A percentile compares a stretch with the other conserved stretches of the same genome.
Evolutionary conservation across 2,888 invertebrate species (phyloP).

Genomic region (Amblyjoppa proteus): DNA sequence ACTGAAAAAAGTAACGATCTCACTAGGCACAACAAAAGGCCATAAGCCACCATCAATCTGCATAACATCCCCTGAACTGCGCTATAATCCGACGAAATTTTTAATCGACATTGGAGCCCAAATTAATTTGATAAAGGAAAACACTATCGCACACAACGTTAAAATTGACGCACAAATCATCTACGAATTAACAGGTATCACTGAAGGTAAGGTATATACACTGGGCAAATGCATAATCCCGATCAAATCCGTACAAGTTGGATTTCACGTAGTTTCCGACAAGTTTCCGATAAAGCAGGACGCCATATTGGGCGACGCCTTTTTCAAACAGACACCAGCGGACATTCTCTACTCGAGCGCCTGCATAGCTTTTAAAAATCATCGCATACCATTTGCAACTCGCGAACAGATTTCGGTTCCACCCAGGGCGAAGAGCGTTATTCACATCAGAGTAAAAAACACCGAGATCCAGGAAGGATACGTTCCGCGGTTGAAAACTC

Average conservation of each 20-base stretch:
- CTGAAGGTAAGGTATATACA: too few species aligned
- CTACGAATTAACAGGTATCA: conserved; percentile 24
- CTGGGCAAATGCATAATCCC: too few species aligned
- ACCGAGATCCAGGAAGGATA: conserved; percentile 8
- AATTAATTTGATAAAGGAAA: too few species aligned
- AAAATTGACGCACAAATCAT: background rate
- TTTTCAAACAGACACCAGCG: conserved; percentile 2
- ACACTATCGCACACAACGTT: too few species aligned
- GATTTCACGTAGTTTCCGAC: conserved; percentile 26
- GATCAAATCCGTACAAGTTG: background rate
- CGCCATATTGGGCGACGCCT: conserved; percentile 12
- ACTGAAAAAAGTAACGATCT: too few species aligned
- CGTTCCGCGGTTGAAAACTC: conserved; percentile 8
- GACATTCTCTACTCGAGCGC: background rate
- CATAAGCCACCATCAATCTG: too few species aligned
- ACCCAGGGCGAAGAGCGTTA: background rate
- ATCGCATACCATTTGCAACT: conserved; percentile 1
- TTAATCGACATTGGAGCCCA: too few species aligned
- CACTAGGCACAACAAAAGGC: too few species aligned
- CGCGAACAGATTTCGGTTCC: conserved; percentile 14
- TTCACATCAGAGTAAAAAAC: background rate
- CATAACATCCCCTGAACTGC: too few species aligned
- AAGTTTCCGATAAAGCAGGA: conserved; percentile 21
- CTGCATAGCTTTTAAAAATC: background rate
- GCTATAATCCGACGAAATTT: too few species aligned